Base-by-base conservation (phyloP, 2,888 invertebrate genomes). In the Scaeva pyrastri region DNA sequence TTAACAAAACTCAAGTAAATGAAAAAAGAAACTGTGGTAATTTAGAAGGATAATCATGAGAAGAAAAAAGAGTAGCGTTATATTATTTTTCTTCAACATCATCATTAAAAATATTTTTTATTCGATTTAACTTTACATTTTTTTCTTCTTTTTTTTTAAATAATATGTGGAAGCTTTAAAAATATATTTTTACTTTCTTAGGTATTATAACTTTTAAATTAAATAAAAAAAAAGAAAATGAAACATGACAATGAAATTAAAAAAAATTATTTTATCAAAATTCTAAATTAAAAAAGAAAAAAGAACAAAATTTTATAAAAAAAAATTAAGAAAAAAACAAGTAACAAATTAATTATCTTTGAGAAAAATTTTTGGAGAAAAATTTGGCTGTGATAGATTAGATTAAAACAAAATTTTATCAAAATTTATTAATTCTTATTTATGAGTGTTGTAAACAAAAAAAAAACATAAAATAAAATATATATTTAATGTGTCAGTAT, bases 351-450 rank as follows among this genome's bases (percentile, higher is more conserved):
- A 73, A 88, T 88, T 60, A 86, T 87, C 88, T 90, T 90, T 88
- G 89, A 88, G 89, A 89, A 88, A 90, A 90, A 90, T 90, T 89
- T 90, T 91, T 91, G 91, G 90, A 90, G 90, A 90, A 91, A 91
- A 91, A 92, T 92, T 92, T 92, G 92, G 92, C 92, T 92, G 92
- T 92, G 92, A 92, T 92, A 92, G 91, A 90, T 91, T 90, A 88
- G 88, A 86, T 81, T 88, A 87, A 88, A 87, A 79, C 71, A 87
- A 87, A 87, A 87, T 80, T 80, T 84, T 82, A 81, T 66, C 81
- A 78, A 88, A 88, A 88, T 88, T 88, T 88, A 88, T 88, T 82
- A 76, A 88, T 85, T 85, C 76, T 87, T 87, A 88, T 81, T 88
- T 83, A 83, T 85, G 86, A 74, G 86, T 88, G 86, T 86, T 86